phyloP scores from a whole-genome alignment of 2,888 invertebrate species.

The Eupithecia subumbrata region DNA sequence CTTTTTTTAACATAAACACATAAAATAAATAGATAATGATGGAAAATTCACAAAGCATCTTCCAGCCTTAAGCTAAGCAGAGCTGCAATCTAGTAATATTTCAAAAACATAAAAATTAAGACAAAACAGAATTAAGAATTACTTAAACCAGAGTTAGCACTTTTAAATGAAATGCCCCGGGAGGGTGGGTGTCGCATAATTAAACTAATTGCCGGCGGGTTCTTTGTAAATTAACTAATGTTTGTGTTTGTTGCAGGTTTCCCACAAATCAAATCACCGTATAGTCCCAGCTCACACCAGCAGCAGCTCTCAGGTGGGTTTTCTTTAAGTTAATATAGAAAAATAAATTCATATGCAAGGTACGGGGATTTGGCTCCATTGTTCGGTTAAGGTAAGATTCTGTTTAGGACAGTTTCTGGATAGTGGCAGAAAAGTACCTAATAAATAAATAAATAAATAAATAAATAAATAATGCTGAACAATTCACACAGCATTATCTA shows the following conservation, averaged over 20 bases:
- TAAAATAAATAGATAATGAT: too few relatives aligned
- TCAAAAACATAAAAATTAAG: not conserved
- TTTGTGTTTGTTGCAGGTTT: constrained; percentile 78
- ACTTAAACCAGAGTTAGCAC: constrained; percentile 42
- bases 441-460: too few relatives aligned
- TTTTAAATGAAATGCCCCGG: constrained; percentile 63
- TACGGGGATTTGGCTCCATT: too few relatives aligned
- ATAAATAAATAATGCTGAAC: too few relatives aligned
- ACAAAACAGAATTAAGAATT: constrained; percentile 31
- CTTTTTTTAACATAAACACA: too few relatives aligned
- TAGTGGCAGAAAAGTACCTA: too few relatives aligned
- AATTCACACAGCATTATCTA: too few relatives aligned
- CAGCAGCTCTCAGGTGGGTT: constrained; percentile 85
- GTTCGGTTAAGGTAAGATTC: too few relatives aligned
- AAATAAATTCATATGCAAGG: not conserved
- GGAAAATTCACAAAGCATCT: too few relatives aligned
- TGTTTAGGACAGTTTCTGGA: too few relatives aligned
- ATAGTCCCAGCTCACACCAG: constrained; percentile 83
- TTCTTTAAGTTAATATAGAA: not conserved
- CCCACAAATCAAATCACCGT: constrained; percentile 87
- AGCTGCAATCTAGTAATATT: not conserved
- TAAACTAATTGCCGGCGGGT: constrained; percentile 40
- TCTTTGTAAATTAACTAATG: not conserved
- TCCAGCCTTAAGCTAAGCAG: too few relatives aligned
- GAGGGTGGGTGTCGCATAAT: constrained; percentile 58